Evolutionary conservation across 2,888 invertebrate genomes (phyloP).

Genomic region (Pseudococcus viburni): DNA sequence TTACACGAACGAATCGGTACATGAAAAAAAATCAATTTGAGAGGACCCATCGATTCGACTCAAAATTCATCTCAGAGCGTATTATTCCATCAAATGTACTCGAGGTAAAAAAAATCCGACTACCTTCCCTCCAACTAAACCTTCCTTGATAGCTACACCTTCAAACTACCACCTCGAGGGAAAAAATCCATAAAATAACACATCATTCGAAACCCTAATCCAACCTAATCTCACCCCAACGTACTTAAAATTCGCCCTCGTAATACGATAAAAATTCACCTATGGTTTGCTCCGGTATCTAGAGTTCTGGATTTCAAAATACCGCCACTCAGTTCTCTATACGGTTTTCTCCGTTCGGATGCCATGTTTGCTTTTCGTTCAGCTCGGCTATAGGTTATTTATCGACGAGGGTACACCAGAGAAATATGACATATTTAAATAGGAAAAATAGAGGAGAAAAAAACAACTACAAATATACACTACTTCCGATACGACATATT

Average conservation of each 20-base stretch:
- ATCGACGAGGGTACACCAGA: not conserved
- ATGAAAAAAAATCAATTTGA: not conserved
- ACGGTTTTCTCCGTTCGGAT: slow-evolving; percentile 20
- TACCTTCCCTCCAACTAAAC: no score
- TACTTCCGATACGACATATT: slow-evolving; percentile 11
- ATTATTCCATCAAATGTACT: no score
- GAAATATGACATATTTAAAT: slow-evolving; percentile 46
- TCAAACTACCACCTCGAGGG: no score
- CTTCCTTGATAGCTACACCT: no score
- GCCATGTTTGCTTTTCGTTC: slow-evolving; percentile 37
- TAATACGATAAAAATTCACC: slow-evolving; percentile 5
- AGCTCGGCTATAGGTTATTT: slow-evolving; percentile 2
- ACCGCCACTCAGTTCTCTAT: slow-evolving; percentile 40
- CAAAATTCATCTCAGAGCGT: no score
- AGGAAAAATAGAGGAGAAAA: not conserved
- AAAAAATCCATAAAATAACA: no score
- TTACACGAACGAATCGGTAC: no score
- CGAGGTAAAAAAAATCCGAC: no score
- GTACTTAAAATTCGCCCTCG: no score
- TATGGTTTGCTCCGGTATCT: not conserved
- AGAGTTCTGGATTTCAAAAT: slow-evolving; percentile 40
- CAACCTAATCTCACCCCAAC: no score
- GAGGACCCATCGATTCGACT: no score
- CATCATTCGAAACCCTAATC: no score
- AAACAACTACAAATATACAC: slow-evolving; percentile 9